A percentile compares a stretch with the other conserved stretches of the same genome.
These are phyloP conservation scores for Triplophysa siluroides DNA, from an alignment of 2,113 vertebrate species.

Conservation along the genomic window DNA sequence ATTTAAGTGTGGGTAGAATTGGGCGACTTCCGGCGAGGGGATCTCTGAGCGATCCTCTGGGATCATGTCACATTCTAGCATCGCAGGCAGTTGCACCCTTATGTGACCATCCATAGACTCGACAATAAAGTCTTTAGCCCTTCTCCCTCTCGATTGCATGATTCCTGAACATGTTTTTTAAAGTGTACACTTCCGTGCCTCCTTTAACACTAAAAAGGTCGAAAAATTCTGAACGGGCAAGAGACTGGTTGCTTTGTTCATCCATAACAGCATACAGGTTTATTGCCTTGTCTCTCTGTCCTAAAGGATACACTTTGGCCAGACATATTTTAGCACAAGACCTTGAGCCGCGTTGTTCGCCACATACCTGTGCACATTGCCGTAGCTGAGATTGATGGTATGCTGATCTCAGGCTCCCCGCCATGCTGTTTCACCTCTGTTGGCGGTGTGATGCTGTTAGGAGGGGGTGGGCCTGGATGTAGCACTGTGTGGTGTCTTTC, in stretches of 20 bases:
- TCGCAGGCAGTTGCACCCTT: not conserved
- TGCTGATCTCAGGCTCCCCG: constrained; percentile 8
- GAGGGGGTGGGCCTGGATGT: too few relatives aligned
- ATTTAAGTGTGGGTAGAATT: not conserved
- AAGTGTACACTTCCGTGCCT: not conserved
- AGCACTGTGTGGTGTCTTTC: too few relatives aligned
- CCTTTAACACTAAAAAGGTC: constrained; percentile 8
- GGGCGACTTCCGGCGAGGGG: not conserved
- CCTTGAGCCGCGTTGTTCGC: not conserved
- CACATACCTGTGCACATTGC: not conserved
- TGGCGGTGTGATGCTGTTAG: too few relatives aligned
- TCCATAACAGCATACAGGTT: not conserved
- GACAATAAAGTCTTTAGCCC: not conserved
- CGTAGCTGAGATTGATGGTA: not conserved
- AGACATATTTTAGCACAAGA: constrained; percentile 5
- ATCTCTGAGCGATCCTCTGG: not conserved
- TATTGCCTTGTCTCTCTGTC: not conserved
- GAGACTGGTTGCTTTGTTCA: not conserved
- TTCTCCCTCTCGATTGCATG: not conserved
- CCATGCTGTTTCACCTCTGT: not conserved
- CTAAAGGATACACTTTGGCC: not conserved
- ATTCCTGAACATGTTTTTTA: constrained; percentile 37
- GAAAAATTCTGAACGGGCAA: constrained; percentile 4
- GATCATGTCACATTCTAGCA: constrained; percentile 8
- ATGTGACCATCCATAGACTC: not conserved